Evolutionary conservation across 2,888 invertebrate genomes (phyloP), one percentile per base, ranked within the genome.

Genomic region (Molorchus minor): DNA sequence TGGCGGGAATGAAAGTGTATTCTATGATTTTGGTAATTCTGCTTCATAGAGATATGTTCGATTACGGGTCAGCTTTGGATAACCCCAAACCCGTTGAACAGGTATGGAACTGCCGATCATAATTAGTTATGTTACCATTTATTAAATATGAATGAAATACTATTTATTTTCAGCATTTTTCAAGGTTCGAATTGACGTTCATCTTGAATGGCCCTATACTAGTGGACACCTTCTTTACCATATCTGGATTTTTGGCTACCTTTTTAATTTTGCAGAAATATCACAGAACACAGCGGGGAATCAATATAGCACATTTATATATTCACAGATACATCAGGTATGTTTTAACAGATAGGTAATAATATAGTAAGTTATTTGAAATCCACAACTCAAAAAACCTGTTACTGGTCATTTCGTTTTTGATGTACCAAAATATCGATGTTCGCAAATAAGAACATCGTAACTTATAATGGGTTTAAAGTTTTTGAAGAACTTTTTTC

Each of bases 181-280:
- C 68, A 20, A 72, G 68, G 53, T 67, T 75, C 21, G 74, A 71
- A 60, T 68, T 74, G 3, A 71, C 72, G 0, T 84, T 88, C 56
- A 83, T 89, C 72, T 74, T 87, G 53, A 89, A 88, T 78, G 88
- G 88, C 59, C 84, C 88, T 1, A 79, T 89, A 4, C 81, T 89
- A 12, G 89, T 89, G 20, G 89, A 90, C 69, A 86, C 88, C 0
- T 90, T 89, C 72, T 80, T 89, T 55, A 82, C 88, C 70, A 79
- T 89, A 44, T 88, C 89, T 68, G 89, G 89, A 15, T 89, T 89
- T 72, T 82, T 89, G 15, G 87, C 89, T 71, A 83, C 86, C 62
- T 84, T 88, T 58, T 81, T 89, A n/a, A 79, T 89, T 7, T 80
- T 89, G 2, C 79, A 84, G 16, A 88, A 88, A 72, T 77, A 88